Evolutionary conservation across 2,797 vertebrate genomes (phyloP).

Genomic region (Tragelaphus oryx): DNA sequence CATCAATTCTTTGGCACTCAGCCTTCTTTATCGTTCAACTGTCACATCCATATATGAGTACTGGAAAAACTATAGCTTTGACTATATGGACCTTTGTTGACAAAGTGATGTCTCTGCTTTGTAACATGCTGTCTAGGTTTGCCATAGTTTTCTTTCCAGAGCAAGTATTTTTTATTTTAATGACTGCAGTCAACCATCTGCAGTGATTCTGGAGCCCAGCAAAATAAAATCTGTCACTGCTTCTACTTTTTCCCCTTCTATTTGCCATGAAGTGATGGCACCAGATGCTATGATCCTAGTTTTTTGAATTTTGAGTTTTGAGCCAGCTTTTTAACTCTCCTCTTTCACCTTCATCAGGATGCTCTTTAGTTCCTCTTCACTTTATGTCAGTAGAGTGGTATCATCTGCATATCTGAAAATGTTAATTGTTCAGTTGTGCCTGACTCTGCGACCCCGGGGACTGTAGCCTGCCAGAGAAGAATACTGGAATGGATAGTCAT

Average conservation of each 20-base stretch:
- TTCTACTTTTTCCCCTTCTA: neutral
- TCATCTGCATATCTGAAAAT: neutral
- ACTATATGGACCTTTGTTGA: neutral
- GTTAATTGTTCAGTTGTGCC: neutral
- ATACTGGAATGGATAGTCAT: neutral
- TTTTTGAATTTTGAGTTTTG: neutral
- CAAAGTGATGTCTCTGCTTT: neutral
- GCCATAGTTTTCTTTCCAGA: neutral
- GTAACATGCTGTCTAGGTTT: neutral
- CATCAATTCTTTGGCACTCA: neutral
- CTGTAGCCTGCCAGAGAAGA: neutral
- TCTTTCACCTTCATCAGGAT: neutral
- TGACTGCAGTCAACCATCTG: neutral
- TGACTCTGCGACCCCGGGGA: neutral
- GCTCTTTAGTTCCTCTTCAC: neutral
- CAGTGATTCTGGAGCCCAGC: neutral
- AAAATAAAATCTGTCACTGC: neutral
- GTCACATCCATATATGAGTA: neutral
- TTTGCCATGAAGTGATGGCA: neutral
- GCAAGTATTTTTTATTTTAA: neutral
- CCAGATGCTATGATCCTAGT: neutral
- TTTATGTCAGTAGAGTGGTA: neutral
- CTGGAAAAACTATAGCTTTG: neutral
- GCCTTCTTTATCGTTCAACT: neutral
- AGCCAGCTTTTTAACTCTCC: neutral